phyloP scores from a whole-genome alignment of 2,888 invertebrate species.

The Saturnia japonica region DNA sequence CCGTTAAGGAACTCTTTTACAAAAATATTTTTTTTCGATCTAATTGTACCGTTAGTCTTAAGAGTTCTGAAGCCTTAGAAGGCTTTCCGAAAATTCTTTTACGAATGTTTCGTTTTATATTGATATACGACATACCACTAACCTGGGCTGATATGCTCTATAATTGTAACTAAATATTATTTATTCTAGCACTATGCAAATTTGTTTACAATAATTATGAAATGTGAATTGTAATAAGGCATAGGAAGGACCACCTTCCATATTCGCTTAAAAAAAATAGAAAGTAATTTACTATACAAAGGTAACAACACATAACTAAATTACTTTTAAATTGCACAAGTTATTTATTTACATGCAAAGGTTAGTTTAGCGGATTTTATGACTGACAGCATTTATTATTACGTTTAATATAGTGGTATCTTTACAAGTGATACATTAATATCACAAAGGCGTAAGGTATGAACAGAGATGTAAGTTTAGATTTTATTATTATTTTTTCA shows the following conservation, averaged over 20 bases:
- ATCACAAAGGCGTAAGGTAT: not conserved
- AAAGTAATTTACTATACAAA: constrained; percentile 16
- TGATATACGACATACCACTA: no score
- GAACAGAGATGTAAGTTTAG: not conserved
- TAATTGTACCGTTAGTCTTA: no score
- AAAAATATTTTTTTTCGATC: no score
- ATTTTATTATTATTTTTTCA: no score
- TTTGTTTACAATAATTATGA: not conserved
- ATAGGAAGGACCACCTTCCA: not conserved
- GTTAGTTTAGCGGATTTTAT: constrained; percentile 17
- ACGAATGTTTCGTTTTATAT: no score
- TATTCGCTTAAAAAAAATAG: constrained; percentile 5
- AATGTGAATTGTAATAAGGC: not conserved
- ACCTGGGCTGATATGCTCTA: no score
- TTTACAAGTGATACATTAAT: constrained; percentile 1
- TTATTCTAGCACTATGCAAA: not conserved
- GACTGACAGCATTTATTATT: constrained; percentile 15
- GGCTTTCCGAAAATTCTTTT: no score
- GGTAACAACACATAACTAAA: constrained; percentile 13
- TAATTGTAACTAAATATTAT: not conserved
- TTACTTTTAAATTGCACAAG: constrained; percentile 20
- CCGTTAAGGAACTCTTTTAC: no score
- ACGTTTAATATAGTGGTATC: not conserved
- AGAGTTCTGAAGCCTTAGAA: no score
- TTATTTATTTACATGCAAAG: constrained; percentile 22